These are phyloP conservation scores for Diogma glabrata DNA, from an alignment of 2,888 invertebrate species.

Conservation along the genomic window DNA sequence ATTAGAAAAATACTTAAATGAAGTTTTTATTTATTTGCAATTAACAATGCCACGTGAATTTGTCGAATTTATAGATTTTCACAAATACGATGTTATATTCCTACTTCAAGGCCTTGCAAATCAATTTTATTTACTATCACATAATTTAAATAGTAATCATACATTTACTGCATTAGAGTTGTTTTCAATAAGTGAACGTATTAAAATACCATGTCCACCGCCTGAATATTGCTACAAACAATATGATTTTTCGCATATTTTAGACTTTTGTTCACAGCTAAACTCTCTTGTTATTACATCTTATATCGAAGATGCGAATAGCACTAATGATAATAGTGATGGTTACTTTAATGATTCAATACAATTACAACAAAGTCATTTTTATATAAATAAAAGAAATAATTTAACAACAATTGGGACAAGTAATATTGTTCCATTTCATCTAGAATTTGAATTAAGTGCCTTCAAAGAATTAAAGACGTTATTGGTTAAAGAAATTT, in stretches of 20 bases:
- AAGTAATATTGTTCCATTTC: conserved; percentile 75
- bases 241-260: conserved; percentile 80
- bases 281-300: conserved; percentile 35
- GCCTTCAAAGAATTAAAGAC: conserved; percentile 69
- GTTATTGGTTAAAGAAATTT: conserved; percentile 56
- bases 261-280: conserved; percentile 77
- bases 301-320: too few relatives aligned
- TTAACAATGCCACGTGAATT: conserved; percentile 69
- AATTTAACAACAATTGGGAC: conserved; percentile 46
- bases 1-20: conserved; percentile 69
- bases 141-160: background rate
- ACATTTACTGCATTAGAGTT: conserved; percentile 47
- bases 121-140: conserved; percentile 9
- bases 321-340: background rate
- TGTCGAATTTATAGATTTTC: conserved; percentile 77
- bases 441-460: conserved; percentile 66
- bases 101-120: conserved; percentile 72
- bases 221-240: conserved; percentile 65
- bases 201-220: conserved; percentile 75
- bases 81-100: conserved; percentile 81
- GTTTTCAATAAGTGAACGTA: conserved; percentile 77
- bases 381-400: background rate
- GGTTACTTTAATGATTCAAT: background rate
- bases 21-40: conserved; percentile 61
- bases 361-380: background rate